Conservation (phyloP, 2,888 invertebrate genomes). For the Steromphala cineraria region DNA sequence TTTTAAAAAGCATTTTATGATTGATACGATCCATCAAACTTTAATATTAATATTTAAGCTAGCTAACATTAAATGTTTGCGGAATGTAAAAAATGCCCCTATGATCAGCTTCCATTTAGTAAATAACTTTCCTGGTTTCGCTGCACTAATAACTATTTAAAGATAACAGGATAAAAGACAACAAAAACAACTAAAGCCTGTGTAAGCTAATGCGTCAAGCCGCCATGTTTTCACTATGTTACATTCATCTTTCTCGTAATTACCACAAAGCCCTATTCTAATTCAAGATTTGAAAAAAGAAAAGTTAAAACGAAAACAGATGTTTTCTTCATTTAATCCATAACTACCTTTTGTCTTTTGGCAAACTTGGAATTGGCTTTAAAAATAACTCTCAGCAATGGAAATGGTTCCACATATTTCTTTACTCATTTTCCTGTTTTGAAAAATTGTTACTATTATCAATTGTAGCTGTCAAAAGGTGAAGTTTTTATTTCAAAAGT, state of each 20-base stretch:
- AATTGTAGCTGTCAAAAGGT: conserved; percentile 17
- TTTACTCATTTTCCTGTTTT: not conserved
- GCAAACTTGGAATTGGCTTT: not conserved
- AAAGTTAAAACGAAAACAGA: conserved; percentile 2
- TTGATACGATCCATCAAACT: no score
- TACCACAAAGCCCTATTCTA: not conserved
- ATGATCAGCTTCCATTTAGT: no score
- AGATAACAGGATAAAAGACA: no score
- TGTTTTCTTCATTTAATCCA: not conserved
- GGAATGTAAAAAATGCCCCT: no score
- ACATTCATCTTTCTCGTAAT: not conserved
- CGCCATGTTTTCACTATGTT: no score
- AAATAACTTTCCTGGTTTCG: no score
- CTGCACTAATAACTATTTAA: no score
- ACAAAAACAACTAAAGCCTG: no score
- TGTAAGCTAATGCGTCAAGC: no score
- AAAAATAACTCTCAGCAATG: not conserved
- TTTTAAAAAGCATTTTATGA: no score
- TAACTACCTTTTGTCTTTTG: not conserved
- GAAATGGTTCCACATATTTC: not conserved
- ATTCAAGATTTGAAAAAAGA: not conserved
- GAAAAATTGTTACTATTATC: conserved; percentile 6
- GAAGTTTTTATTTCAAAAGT: not conserved
- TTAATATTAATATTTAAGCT: no score
- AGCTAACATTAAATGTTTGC: no score